Base-by-base conservation (phyloP, 2,797 vertebrate species). In the Tiaroga cobitis region DNA sequence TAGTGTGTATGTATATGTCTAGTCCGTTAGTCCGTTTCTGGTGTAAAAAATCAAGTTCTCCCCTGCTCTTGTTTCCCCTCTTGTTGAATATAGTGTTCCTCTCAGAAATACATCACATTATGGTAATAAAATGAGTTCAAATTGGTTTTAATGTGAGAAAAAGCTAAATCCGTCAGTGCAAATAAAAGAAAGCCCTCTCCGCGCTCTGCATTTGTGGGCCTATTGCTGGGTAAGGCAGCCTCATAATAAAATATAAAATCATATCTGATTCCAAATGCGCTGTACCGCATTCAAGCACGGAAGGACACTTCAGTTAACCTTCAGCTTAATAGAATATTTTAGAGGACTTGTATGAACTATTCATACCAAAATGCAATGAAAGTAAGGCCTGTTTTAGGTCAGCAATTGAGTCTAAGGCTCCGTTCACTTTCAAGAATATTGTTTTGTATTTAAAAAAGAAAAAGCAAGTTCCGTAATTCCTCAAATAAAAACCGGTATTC, bases 241-340 rank as follows among this genome's bases (percentile, higher is more conserved):
- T 83, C 72, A 51, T 73, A 74, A 82, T 82, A 32, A 49, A 74
- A 49, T 65, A 11, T 61, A 49, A 74, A 72, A 74, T 75, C 70
- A 65, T 49, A 80, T 75, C 41, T 76, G 21, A 54, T 68, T 70
- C 72, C 72, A 39, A 75, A 75, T 37, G 56, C 0, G 3, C 13
- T 39, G 29, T 54, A 72, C 43, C 6, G 29, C 81, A 76, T 26
- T 49, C 43, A 51, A 46, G 72, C 78, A 21, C 41, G 34, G 61
- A 80, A 81, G 70, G 56, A 81, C 73, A 75, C 72, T 67, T 83
- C 72, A 67, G 29, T 76, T 83, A 83, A 76, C 82, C 82, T 83
- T 83, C 82, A 76, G 46, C 32, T 51, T 83, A 59, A 75, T 49
- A 51, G 29, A 83, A 65, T 83, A 75, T 75, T 74, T 63, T 37